Percentiles rank a stretch among this genome's conserved stretches.
These are phyloP conservation scores for Ectropis crepuscularia DNA, from an alignment of 2,888 invertebrate species.

Conservation along the genomic window DNA sequence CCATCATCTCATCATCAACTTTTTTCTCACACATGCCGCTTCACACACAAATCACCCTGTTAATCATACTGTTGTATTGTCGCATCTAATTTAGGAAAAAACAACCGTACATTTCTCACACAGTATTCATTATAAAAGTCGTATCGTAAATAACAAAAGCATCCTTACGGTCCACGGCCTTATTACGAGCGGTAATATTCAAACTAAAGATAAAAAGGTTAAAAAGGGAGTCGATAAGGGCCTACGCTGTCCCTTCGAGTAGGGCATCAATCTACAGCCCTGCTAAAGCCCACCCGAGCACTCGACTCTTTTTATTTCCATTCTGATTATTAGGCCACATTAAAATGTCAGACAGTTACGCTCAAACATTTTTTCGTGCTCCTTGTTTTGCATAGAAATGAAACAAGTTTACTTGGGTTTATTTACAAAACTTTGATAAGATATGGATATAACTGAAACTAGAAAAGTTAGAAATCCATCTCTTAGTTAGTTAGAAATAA, in stretches of 20 bases:
- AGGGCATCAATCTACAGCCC: slow-evolving; percentile 76
- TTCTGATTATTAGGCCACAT: slow-evolving; percentile 82
- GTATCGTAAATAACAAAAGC: slow-evolving; percentile 12
- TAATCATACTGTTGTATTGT: too few relatives aligned
- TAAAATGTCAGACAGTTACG: slow-evolving; percentile 72
- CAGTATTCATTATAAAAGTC: background rate
- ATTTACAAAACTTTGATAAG: too few relatives aligned
- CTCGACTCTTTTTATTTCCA: slow-evolving; percentile 68
- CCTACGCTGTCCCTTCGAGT: slow-evolving; percentile 51
- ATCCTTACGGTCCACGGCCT: slow-evolving; percentile 61
- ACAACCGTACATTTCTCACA: too few relatives aligned
- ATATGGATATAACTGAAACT: too few relatives aligned
- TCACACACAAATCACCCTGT: too few relatives aligned
- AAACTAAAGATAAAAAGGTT: slow-evolving; percentile 74
- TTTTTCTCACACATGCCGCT: too few relatives aligned
- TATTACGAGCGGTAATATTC: slow-evolving; percentile 78
- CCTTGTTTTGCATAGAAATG: slow-evolving; percentile 9
- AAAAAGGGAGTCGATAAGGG: slow-evolving; percentile 66
- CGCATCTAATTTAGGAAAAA: too few relatives aligned
- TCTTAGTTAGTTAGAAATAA: too few relatives aligned
- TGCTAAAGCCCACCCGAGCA: slow-evolving; percentile 81
- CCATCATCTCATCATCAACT: too few relatives aligned
- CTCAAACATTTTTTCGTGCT: slow-evolving; percentile 56
- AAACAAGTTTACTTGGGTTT: too few relatives aligned
- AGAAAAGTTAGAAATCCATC: too few relatives aligned